A percentile compares a stretch with the other conserved stretches of the same genome.
Evolutionary conservation across 2,113 vertebrate genomes (phyloP).

Genomic region (Sapayoa aenigma): DNA sequence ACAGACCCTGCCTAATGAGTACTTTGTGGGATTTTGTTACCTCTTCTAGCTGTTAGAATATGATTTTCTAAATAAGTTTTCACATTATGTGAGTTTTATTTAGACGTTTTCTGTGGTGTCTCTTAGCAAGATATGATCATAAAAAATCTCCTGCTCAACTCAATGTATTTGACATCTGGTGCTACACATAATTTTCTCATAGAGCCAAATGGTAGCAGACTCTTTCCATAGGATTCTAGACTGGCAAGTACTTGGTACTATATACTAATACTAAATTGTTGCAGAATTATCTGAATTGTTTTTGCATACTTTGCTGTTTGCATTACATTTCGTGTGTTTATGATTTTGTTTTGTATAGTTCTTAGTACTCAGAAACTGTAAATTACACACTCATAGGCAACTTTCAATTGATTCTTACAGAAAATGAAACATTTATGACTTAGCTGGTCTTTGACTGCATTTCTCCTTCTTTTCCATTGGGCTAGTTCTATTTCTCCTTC

Average conservation of each 20-base stretch:
- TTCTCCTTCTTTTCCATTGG: not conserved
- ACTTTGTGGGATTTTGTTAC: not conserved
- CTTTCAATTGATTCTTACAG: not conserved
- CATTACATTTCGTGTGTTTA: not conserved
- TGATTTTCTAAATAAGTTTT: not conserved
- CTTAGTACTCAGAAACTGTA: rapidly evolving
- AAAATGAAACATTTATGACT: not conserved
- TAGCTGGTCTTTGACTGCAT: not conserved
- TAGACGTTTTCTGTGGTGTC: not conserved
- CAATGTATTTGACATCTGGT: not conserved
- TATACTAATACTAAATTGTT: not conserved
- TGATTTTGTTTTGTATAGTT: not conserved
- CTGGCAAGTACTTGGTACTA: not conserved
- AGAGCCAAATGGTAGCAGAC: not conserved
- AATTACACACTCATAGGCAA: not conserved
- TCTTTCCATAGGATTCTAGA: not conserved
- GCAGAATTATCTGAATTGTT: not conserved
- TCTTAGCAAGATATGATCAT: not conserved
- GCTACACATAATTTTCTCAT: not conserved
- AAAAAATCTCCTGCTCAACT: not conserved
- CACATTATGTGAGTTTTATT: not conserved
- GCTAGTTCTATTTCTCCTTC: not conserved
- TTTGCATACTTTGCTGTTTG: not conserved
- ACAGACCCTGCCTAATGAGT: not conserved
- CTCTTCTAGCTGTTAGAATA: not conserved